Evolutionary conservation across 2,113 vertebrate species (phyloP), one percentile per base, ranked within the genome.

Genomic region (Sinosuthora webbiana): DNA sequence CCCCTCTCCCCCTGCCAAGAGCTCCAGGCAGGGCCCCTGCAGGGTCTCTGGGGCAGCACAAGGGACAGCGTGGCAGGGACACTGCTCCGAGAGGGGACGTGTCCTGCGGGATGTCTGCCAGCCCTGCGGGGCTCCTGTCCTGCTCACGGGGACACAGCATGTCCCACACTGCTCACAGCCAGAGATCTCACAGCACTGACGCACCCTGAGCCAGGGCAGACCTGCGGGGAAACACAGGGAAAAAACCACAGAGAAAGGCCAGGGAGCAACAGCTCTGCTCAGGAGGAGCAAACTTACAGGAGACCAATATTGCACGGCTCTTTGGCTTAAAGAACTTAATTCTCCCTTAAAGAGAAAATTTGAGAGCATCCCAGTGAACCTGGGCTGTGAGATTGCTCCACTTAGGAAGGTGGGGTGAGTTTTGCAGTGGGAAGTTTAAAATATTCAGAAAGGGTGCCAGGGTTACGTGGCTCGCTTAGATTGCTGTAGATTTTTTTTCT

Each of bases 101-200:
- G 65, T 62, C 68, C 23, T 1, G 1, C 3, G 18, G 68, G 50
- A 19, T 13, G 31, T 11, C 22, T 45, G 80, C 60, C 41, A 69
- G 74, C 55, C 18, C 21, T 7, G 0, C 37, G 11, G 52, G 39
- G 60, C 14, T 69, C 41, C 68, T 2, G 10, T 25, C 17, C n/a
- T 0, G 0, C 28, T 15, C 39, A 59, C n/a, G n/a, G n/a, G n/a
- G n/a, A n/a, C 28, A 49, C 11, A 4, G 18, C 0, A 0, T 5
- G 60, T 62, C 42, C 63, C 82, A 45, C 20, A 2, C 45, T 5
- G 15, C 10, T 15, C 17, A 4, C 2, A 12, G 37, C n/a, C 42
- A 25, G 22, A 0, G 6, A 15, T 9, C 5, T 19, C 49, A 65
- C 50, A 31, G 4, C 42, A 11, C 33, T 13, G 41, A 20, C 31